Conservation (phyloP, 2,797 vertebrate species). For the Macrochelys suwanniensis region DNA sequence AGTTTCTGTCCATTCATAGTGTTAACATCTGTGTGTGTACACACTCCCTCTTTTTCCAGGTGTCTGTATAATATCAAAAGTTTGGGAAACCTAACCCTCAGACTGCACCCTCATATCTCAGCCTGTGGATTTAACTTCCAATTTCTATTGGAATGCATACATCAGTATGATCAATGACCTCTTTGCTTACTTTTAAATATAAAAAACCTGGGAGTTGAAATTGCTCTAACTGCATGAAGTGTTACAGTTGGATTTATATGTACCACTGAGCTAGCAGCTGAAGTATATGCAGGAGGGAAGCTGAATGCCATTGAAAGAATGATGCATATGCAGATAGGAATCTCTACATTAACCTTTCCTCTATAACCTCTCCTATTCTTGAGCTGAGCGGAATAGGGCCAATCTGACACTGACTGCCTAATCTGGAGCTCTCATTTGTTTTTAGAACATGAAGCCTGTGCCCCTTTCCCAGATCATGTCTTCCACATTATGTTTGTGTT, state of each 20-base stretch:
- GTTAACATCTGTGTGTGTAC: fast-evolving
- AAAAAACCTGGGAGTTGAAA: neutral
- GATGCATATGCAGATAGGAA: neutral
- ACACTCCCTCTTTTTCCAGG: neutral
- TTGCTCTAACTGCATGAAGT: neutral
- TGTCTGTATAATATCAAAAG: fast-evolving
- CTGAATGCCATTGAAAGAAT: neutral
- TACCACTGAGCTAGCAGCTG: neutral
- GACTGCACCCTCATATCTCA: neutral
- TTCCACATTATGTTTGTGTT: neutral
- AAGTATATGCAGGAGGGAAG: neutral
- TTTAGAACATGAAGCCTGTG: neutral
- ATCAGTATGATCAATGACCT: neutral
- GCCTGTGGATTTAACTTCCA: neutral
- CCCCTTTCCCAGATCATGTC: neutral
- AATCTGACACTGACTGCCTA: fast-evolving
- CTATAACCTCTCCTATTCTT: neutral
- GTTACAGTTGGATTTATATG: neutral
- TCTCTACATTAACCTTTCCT: neutral
- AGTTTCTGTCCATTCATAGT: fast-evolving
- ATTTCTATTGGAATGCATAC: neutral
- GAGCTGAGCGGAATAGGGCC: fast-evolving
- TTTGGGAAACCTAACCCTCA: neutral
- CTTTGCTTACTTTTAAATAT: neutral
- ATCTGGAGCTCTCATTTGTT: fast-evolving